A percentile compares a stretch with the other conserved stretches of the same genome.
Evolutionary conservation across 2,797 vertebrate genomes (phyloP).

Genomic region (Falco berigora): DNA sequence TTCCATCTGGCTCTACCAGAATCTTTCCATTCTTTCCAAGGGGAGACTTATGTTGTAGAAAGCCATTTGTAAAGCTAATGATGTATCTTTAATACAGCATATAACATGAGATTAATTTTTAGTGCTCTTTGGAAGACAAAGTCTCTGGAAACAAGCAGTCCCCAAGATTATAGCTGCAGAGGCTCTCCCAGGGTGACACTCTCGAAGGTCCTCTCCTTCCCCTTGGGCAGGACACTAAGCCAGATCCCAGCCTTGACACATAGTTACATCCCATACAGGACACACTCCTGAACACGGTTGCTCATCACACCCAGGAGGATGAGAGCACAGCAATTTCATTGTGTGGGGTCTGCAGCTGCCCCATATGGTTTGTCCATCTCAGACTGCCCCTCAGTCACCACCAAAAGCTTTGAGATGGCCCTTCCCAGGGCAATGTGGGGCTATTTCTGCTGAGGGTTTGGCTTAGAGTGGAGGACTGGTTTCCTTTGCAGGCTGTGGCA

Average conservation of each 20-base stretch:
- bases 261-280: background rate
- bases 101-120: background rate
- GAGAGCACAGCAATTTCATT: fast-evolving
- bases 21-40: background rate
- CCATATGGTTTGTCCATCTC: background rate
- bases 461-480: background rate
- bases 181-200: background rate
- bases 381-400: background rate
- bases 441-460: background rate
- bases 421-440: background rate
- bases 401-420: background rate
- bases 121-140: background rate
- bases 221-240: background rate
- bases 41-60: background rate
- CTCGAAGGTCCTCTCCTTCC: background rate
- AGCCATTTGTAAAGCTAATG: background rate
- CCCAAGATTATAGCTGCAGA: background rate
- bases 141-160: background rate
- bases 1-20: background rate
- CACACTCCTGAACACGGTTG: no score
- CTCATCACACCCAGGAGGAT: background rate
- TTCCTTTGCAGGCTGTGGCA: background rate
- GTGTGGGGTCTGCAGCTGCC: fast-evolving
- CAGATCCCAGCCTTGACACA: background rate
- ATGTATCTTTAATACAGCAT: background rate